These are phyloP conservation scores for Mesitornis unicolor DNA, from an alignment of 2,113 vertebrate genomes.

Conservation along the genomic window DNA sequence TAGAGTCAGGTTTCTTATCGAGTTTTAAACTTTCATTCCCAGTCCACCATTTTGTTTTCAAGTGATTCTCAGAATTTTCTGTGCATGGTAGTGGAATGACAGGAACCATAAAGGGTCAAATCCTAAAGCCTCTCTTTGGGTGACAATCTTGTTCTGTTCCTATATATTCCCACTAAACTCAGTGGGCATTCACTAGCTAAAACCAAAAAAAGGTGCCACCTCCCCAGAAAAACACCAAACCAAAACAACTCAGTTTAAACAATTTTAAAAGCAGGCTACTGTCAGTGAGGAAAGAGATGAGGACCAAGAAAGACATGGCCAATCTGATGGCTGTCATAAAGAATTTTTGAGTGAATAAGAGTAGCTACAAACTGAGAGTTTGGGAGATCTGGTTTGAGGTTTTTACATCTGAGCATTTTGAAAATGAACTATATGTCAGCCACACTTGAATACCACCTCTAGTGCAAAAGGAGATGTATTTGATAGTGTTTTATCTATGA, in stretches of 20 bases:
- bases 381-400: neutral
- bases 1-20: neutral
- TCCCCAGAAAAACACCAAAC: neutral
- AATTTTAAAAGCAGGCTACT: neutral
- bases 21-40: neutral
- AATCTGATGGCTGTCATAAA: neutral
- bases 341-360: neutral
- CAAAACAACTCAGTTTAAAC: too few relatives aligned
- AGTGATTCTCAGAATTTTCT: neutral
- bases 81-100: neutral
- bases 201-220: neutral
- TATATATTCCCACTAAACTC: neutral
- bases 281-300: neutral
- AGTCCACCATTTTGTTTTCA: neutral
- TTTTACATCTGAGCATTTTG: neutral
- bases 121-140: neutral
- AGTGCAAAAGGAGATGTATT: neutral
- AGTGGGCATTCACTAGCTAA: neutral
- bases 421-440: neutral
- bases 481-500: neutral
- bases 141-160: neutral
- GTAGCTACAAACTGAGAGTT: neutral
- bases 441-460: neutral
- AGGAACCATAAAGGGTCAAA: neutral
- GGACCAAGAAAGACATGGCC: neutral